phyloP scores from a whole-genome alignment of 2,888 invertebrate species.

The Ichneumon xanthorius region DNA sequence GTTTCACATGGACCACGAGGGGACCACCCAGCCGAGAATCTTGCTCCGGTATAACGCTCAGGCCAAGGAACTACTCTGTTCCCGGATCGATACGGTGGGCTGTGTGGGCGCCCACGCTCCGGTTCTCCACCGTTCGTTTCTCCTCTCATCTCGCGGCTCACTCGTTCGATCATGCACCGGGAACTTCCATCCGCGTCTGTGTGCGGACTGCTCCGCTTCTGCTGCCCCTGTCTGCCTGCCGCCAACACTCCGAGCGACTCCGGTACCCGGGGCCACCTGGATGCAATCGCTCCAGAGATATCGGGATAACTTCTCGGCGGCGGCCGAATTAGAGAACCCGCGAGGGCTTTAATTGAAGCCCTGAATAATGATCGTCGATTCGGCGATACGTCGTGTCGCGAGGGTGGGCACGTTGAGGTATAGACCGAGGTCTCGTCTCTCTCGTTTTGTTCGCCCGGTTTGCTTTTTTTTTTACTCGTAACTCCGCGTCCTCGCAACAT shows the following conservation, averaged over 20 bases:
- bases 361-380: slow-evolving; percentile 84
- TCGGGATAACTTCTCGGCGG: slow-evolving; percentile 80
- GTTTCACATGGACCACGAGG: slow-evolving; percentile 68
- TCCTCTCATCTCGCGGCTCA: slow-evolving; percentile 59
- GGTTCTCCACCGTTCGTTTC: slow-evolving; percentile 63
- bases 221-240: slow-evolving; percentile 45
- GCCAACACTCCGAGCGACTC: slow-evolving; percentile 50
- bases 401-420: slow-evolving; percentile 69
- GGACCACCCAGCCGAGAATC: slow-evolving; percentile 81
- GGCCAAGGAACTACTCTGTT: slow-evolving; percentile 75
- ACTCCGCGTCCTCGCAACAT: slow-evolving; percentile 7
- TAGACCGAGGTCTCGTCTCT: neutral
- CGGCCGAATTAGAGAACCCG: slow-evolving; percentile 82
- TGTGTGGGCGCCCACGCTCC: slow-evolving; percentile 79
- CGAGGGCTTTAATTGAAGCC: slow-evolving; percentile 83
- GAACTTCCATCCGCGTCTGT: slow-evolving; percentile 65
- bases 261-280: slow-evolving; percentile 76
- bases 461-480: neutral
- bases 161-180: slow-evolving; percentile 76
- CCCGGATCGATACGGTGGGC: slow-evolving; percentile 80
- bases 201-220: slow-evolving; percentile 21
- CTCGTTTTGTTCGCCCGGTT: slow-evolving; percentile 2
- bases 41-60: slow-evolving; percentile 50
- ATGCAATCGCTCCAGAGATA: slow-evolving; percentile 82
- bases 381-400: slow-evolving; percentile 77